Base-by-base conservation (phyloP, 2,888 invertebrate genomes). In the Cheilosia scutellata region DNA sequence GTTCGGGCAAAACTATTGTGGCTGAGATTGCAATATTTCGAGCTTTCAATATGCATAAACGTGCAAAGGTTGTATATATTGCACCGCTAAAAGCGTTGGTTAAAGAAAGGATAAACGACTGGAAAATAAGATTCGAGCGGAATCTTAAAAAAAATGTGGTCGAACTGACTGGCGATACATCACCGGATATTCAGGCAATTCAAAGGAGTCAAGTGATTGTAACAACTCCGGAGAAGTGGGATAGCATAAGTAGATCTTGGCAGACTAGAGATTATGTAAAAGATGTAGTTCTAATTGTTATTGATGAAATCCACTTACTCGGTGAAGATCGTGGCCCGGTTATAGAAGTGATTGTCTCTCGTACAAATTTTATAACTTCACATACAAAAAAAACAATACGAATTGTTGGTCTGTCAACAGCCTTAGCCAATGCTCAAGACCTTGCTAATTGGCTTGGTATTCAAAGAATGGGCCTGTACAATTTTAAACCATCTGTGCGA, bases 161-260 rank as follows among this genome's bases (percentile, higher is more conserved):
- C 0, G 99, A 99, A 93, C 93, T 99, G 87, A 99, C 99, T 55
- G 99, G 99, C 90, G 96, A 97, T 91, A 96, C 97, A 0, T 96
- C 97, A 0, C 98, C 98, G 0, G 97, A 97, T 90, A 94, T 96
- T 71, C 94, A 95, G 79, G 96, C 97, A 0, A 97, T 99, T 78
- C 94, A 95, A 0, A 94, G 93, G 65, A 96, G 98, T 0, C 96
- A 97, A 91, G 95, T 99, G 0, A 99, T 99, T 88, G 98, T 99
- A 0, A 99, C 99, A 0, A 99, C 99, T 0, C 99, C 99, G 0
- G 99, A 99, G 93, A 99, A 99, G 92, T 99, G 99, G 99, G 99
- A 99, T 92, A 99, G 99, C 70, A 97, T 99, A 90, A 98, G 98
- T 93, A 95, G 99, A 80, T 98, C 98, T 84, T 99, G 99, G 99